These are phyloP conservation scores for Catharus ustulatus DNA, from an alignment of 2,797 vertebrate genomes.

Conservation along the genomic window DNA sequence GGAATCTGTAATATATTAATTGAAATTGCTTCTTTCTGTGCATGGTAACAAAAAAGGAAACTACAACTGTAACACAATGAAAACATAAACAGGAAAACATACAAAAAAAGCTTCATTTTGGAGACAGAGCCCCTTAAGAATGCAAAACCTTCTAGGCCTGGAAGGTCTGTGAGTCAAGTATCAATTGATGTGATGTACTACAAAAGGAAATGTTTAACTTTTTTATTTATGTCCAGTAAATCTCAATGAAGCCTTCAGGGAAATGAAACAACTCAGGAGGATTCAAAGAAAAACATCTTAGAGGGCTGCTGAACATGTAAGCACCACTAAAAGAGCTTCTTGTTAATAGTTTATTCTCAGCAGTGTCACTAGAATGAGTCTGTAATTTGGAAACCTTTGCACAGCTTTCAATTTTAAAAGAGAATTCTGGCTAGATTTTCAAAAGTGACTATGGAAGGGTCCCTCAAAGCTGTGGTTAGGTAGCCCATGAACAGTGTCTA, in stretches of 20 bases:
- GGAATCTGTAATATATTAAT: conserved; percentile 23
- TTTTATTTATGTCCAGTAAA: conserved; percentile 16
- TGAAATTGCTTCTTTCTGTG: conserved; percentile 13
- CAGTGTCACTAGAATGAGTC: not conserved
- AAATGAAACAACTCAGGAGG: not conserved
- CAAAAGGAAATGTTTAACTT: conserved; percentile 15
- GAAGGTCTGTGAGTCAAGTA: conserved; percentile 7
- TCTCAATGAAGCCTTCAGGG: conserved; percentile 7
- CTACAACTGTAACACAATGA: not conserved
- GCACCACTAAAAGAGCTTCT: not conserved
- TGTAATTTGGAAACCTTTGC: conserved; percentile 3
- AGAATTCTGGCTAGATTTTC: not conserved
- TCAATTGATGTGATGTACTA: conserved; percentile 1
- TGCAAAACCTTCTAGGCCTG: not conserved
- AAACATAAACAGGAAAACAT: conserved; percentile 31
- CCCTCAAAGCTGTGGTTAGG: not conserved
- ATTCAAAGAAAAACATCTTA: not conserved
- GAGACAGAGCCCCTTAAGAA: not conserved
- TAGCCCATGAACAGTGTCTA: not conserved
- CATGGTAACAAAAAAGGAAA: not conserved
- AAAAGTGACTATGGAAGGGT: not conserved
- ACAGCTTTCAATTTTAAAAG: not conserved
- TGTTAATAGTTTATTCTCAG: conserved; percentile 5
- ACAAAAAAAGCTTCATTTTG: not conserved
- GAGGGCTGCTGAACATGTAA: not conserved